Evolutionary conservation across 2,888 invertebrate genomes (phyloP).

Genomic region (Lamellibrachia satsuma): DNA sequence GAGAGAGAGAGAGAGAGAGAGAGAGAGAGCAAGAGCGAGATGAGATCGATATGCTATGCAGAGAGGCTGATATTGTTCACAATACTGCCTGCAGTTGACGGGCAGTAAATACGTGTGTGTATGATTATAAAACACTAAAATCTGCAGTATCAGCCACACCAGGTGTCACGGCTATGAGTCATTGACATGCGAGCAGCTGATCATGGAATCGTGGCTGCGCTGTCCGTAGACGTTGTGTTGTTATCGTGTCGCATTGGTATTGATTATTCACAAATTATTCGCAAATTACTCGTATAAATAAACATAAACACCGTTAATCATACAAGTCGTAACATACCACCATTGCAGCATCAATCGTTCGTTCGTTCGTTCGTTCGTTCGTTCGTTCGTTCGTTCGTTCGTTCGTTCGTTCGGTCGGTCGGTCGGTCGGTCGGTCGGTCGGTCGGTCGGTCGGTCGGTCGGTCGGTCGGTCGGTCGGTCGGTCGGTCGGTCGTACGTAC

Average conservation of each 20-base stretch:
- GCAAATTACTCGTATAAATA: not conserved
- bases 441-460: not conserved
- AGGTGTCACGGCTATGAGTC: not conserved
- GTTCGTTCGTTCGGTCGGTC: not conserved
- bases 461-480: not conserved
- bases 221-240: not conserved
- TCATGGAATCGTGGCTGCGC: not conserved
- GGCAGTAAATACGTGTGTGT: no score
- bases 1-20: no score
- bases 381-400: not conserved
- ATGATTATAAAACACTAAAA: no score
- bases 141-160: no score
- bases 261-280: conserved; percentile 10
- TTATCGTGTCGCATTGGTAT: not conserved
- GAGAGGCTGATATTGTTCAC: no score
- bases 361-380: not conserved
- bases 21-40: no score
- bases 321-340: not conserved
- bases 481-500: not conserved
- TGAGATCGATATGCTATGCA: no score
- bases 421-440: not conserved
- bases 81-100: no score
- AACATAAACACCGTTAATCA: not conserved
- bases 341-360: not conserved
- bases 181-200: not conserved